Base-by-base conservation (phyloP, 2,888 invertebrate genomes). In the Ormia ochracea region DNA sequence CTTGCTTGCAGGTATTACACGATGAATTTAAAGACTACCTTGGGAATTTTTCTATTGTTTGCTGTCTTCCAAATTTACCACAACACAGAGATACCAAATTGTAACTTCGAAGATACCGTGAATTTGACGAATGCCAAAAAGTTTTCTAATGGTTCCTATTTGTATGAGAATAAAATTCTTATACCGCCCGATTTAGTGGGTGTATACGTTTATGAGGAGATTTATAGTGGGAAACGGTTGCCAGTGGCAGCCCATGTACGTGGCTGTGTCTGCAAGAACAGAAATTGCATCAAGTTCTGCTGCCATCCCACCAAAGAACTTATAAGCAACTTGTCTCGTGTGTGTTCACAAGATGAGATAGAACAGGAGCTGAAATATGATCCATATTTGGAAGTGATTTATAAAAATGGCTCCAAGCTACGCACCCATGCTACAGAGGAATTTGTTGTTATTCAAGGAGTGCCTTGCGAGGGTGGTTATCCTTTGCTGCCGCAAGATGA, bases 231-330 rank as follows among this genome's bases (percentile, higher is more conserved):
- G 1, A 19, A 61, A 28, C 81, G 76, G 0, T 6, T 78, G 4
- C 26, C 68, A 7, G 81, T 79, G 21, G 31, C 45, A 10, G n/a
- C 73, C 1, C 85, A 85, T 77, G 23, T 83, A 9, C 84, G 86
- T 1, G 87, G 87, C 10, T 88, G 88, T 69, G 79, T 86, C 4
- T 87, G 87, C 74, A 45, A 82, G n/a, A 17, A 82, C 9, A 84
- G 82, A 36, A 74, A 80, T 50, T 87, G 88, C 56, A 82, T 87
- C 0, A 82, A 85, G 19, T 84, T 86, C 61, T 87, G 87, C 58
- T 87, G 87, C 58, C 83, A 83, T 72, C 83, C 83, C 19, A 68
- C 76, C 50, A 78, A 69, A 61, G 72, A 80, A 43, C 9, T 82
- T 3, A 73, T 73, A 31, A 23, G 17, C 10, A 68, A 73, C 28